A percentile compares a stretch with the other conserved stretches of the same genome.
These are phyloP conservation scores for Epicampocera succincta DNA, from an alignment of 2,888 invertebrate species.

Conservation along the genomic window DNA sequence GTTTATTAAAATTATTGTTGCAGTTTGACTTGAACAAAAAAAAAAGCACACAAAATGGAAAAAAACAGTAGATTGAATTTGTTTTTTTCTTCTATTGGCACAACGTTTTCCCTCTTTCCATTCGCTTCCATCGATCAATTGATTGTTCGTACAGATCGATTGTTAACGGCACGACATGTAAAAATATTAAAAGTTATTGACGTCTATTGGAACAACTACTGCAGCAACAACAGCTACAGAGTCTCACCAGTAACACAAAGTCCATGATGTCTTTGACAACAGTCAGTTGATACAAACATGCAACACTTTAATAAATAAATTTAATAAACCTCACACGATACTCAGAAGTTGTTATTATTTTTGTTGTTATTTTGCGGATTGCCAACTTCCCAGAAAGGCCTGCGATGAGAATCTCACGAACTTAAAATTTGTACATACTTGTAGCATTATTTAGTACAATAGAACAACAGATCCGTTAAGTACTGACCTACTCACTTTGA, in stretches of 20 bases:
- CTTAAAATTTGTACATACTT: too few species aligned
- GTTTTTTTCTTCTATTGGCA: constrained; percentile 52
- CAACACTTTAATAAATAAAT: constrained; percentile 68
- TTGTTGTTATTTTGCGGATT: constrained; percentile 38
- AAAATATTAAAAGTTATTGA: constrained; percentile 69
- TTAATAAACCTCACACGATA: constrained; percentile 65
- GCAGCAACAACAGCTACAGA: constrained; percentile 20
- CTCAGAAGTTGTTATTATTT: constrained; percentile 35
- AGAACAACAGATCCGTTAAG: too few species aligned
- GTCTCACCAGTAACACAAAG: constrained; percentile 42
- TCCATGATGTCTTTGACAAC: constrained; percentile 54
- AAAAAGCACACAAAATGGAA: too few species aligned
- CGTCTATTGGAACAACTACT: constrained; percentile 55
- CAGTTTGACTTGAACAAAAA: background rate
- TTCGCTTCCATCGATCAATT: constrained; percentile 58
- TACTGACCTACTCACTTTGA: too few species aligned
- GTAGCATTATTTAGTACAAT: too few species aligned
- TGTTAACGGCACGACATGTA: constrained; percentile 66
- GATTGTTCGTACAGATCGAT: constrained; percentile 67
- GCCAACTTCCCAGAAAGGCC: constrained; percentile 7
- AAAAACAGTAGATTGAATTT: constrained; percentile 51
- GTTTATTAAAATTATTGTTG: constrained; percentile 43
- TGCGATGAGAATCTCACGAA: too few species aligned
- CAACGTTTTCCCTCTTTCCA: constrained; percentile 30
- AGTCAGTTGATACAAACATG: constrained; percentile 60